These are phyloP conservation scores for Sericinus montela DNA, from an alignment of 2,888 invertebrate genomes.

Conservation along the genomic window DNA sequence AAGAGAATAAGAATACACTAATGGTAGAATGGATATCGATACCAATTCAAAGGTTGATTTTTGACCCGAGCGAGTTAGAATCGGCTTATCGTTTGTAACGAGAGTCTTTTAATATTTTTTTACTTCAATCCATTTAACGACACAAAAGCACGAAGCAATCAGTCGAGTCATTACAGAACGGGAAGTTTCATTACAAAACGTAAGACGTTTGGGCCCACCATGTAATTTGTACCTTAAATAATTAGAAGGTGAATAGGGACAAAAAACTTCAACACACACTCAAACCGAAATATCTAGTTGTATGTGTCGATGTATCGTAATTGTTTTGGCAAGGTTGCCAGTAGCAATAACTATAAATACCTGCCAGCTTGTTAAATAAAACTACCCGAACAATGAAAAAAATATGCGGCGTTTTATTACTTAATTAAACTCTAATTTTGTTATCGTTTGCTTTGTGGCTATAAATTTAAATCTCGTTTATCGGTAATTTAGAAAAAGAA, in stretches of 20 bases:
- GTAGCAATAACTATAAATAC: conserved; percentile 14
- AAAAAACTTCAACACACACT: conserved; percentile 30
- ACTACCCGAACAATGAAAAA: conserved; percentile 2
- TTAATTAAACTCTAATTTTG: neutral
- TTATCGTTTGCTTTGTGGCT: neutral
- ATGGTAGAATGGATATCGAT: neutral
- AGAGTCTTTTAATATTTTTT: conserved; percentile 7
- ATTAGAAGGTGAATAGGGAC: conserved; percentile 30
- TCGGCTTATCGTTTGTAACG: conserved; percentile 7
- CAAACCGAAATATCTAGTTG: conserved; percentile 26
- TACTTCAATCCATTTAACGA: conserved; percentile 9
- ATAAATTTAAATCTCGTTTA: neutral
- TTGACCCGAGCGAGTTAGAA: neutral
- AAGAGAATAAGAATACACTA: too few relatives aligned
- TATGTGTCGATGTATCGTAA: conserved; percentile 22
- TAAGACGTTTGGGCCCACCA: conserved; percentile 28
- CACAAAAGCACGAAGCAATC: conserved; percentile 30
- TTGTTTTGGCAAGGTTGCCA: conserved; percentile 33
- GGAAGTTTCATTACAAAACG: conserved; percentile 34
- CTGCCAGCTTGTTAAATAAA: conserved; percentile 9
- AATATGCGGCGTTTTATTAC: neutral
- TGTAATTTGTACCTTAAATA: conserved; percentile 40
- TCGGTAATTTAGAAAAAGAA: too few relatives aligned
- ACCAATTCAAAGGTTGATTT: conserved; percentile 10
- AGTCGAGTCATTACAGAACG: conserved; percentile 30